These are phyloP conservation scores for Microctonus brassicae DNA, from an alignment of 2,888 invertebrate species.

Conservation along the genomic window DNA sequence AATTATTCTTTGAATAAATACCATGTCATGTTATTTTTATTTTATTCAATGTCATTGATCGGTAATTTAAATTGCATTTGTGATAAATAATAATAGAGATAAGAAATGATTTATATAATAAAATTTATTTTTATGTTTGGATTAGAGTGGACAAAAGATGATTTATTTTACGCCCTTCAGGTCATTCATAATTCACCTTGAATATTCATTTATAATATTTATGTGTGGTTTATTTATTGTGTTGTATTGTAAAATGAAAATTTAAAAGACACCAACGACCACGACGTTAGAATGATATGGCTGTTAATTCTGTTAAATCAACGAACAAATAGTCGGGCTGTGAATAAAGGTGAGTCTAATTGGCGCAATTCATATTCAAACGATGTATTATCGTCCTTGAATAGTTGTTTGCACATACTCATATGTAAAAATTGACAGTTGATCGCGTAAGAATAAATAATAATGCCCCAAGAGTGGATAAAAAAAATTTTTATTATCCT, in stretches of 20 bases:
- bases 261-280: constrained; percentile 27
- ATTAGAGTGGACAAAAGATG: neutral
- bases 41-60: neutral
- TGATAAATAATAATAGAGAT: constrained; percentile 8
- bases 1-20: neutral
- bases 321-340: constrained; percentile 63
- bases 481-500: too few relatives aligned
- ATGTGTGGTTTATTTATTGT: too few relatives aligned
- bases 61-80: neutral
- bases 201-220: constrained; percentile 6
- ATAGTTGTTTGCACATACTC: constrained; percentile 31
- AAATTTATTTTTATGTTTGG: neutral
- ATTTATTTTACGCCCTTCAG: constrained; percentile 16
- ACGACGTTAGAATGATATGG: constrained; percentile 37
- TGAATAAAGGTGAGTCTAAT: constrained; percentile 67
- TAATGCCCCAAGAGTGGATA: too few relatives aligned
- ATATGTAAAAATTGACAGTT: constrained; percentile 23
- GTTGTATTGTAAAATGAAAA: constrained; percentile 2
- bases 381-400: constrained; percentile 56
- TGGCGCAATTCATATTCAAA: constrained; percentile 67
- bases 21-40: neutral
- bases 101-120: constrained; percentile 29
- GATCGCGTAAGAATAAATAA: constrained; percentile 8
- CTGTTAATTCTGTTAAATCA: constrained; percentile 64
- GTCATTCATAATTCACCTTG: constrained; percentile 20